phyloP scores from a whole-genome alignment of 2,797 vertebrate genomes.

The Danio choprae region DNA sequence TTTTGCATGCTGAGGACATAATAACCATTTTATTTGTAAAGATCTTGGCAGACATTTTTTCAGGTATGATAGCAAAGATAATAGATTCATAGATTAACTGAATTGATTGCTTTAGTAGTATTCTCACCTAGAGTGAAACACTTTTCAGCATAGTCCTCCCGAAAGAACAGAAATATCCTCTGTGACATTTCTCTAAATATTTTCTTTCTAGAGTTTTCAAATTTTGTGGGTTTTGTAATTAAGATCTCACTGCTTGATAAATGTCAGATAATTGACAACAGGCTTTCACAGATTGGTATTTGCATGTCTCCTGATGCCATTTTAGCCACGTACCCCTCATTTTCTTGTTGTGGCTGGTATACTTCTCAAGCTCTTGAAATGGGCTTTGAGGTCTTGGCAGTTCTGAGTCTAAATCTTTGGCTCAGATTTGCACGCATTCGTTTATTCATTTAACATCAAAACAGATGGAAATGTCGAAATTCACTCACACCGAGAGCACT shows the following conservation, averaged over 20 bases:
- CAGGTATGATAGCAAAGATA: background rate
- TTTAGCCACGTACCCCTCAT: background rate
- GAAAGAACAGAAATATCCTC: background rate
- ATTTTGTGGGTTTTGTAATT: background rate
- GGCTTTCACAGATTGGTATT: background rate
- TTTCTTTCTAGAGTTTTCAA: background rate
- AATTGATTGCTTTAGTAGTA: background rate
- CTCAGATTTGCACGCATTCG: background rate
- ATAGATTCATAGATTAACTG: too few relatives aligned
- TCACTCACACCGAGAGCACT: slow-evolving; percentile 2
- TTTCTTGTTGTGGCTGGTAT: background rate
- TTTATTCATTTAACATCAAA: background rate
- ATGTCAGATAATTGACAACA: background rate
- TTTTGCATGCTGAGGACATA: too few relatives aligned
- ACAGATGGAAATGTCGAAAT: background rate
- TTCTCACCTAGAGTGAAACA: background rate
- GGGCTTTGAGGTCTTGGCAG: background rate
- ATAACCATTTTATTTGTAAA: background rate
- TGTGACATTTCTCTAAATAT: background rate
- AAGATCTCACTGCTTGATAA: background rate
- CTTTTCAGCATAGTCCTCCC: background rate
- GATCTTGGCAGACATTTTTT: background rate
- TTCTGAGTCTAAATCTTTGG: slow-evolving; percentile 8
- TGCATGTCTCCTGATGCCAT: background rate
- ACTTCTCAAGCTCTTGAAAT: slow-evolving; percentile 11